Conservation (phyloP, 2,113 vertebrate species). For the Archilochus colubris region DNA sequence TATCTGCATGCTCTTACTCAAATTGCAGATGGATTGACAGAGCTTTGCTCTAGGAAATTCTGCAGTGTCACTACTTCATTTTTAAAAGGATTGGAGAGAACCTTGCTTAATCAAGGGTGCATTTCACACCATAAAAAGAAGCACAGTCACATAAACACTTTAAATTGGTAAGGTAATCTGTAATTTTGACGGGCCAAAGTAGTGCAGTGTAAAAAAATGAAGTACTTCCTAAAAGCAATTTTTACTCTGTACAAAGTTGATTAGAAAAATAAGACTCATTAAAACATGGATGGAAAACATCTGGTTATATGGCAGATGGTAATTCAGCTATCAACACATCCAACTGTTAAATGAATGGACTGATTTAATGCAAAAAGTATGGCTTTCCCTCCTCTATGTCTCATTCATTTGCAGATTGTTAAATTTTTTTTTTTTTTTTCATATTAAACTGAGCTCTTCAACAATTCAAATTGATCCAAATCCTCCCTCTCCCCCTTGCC, state of each 20-base stretch:
- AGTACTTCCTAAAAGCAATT: constrained; percentile 23
- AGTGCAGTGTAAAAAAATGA: not conserved
- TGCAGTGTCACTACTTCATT: not conserved
- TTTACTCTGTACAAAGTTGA: constrained; percentile 38
- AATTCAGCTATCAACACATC: constrained; percentile 45
- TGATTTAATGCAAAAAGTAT: constrained; percentile 60
- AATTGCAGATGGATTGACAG: not conserved
- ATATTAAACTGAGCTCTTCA: constrained; percentile 25
- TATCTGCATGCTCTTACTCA: constrained; percentile 26
- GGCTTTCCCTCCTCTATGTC: not conserved
- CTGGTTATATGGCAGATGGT: constrained; percentile 48
- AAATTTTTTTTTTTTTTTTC: constrained; percentile 25
- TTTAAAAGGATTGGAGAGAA: not conserved
- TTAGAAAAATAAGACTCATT: constrained; percentile 59
- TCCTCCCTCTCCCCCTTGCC: not conserved
- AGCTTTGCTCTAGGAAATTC: not conserved
- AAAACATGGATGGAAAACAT: constrained; percentile 43
- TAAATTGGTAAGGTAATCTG: constrained; percentile 50
- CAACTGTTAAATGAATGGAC: constrained; percentile 31
- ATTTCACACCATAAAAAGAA: constrained; percentile 30
- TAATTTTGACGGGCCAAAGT: constrained; percentile 21
- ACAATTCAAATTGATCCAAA: constrained; percentile 15
- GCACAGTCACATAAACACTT: not conserved
- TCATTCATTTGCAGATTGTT: constrained; percentile 30
- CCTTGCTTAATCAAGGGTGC: not conserved